Evolutionary conservation across 2,797 vertebrate genomes (phyloP).

Genomic region (Delichon dasypus): DNA sequence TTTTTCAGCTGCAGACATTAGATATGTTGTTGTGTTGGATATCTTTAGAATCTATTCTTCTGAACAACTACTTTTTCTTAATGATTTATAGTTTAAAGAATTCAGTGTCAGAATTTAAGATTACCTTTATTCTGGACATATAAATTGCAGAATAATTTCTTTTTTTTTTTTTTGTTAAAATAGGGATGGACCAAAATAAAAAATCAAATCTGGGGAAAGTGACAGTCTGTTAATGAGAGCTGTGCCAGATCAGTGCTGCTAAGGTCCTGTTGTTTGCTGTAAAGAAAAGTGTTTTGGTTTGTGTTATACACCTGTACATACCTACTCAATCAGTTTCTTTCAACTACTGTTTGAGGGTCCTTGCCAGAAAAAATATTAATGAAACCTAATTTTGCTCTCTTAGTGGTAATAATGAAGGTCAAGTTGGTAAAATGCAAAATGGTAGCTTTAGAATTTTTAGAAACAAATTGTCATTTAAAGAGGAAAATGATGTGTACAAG

Average conservation of each 20-base stretch:
- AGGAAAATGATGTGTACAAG: neutral
- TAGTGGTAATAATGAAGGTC: neutral
- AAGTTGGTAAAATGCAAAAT: neutral
- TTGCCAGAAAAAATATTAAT: neutral
- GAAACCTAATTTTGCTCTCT: neutral
- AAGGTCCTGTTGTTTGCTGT: neutral
- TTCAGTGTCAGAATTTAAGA: neutral
- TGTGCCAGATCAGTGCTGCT: neutral
- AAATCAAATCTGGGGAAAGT: neutral
- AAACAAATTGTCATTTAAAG: neutral
- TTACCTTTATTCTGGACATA: neutral
- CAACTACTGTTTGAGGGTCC: neutral
- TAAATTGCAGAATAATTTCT: neutral
- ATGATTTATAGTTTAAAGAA: neutral
- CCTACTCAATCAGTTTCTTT: neutral
- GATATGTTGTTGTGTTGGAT: neutral
- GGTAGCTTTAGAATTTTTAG: neutral
- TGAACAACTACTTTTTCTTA: neutral
- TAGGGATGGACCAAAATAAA: neutral
- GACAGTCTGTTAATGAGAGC: neutral
- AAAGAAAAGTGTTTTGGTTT: neutral
- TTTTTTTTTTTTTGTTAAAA: neutral
- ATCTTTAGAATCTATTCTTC: neutral
- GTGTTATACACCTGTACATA: neutral
- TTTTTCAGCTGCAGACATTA: neutral